Conservation (phyloP, 2,888 invertebrate genomes). For the Patella depressa region DNA sequence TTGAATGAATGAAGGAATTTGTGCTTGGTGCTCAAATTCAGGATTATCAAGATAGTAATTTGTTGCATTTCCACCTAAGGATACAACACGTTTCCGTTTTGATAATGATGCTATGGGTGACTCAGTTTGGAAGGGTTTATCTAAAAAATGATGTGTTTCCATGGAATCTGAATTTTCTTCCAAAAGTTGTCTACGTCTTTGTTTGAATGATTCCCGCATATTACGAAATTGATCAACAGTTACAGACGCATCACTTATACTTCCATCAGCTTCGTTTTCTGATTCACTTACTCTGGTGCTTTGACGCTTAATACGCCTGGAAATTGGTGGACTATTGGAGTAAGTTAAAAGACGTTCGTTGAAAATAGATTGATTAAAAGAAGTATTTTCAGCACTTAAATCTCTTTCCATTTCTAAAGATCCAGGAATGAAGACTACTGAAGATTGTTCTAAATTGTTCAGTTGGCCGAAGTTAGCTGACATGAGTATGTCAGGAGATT, state of each 20-base stretch:
- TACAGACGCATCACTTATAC: neutral
- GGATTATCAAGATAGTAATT: neutral
- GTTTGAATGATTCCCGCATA: slow-evolving; percentile 30
- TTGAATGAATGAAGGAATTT: neutral
- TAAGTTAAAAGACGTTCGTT: neutral
- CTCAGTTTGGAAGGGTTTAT: slow-evolving; percentile 9
- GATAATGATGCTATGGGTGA: neutral
- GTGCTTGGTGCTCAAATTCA: neutral
- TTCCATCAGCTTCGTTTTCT: neutral
- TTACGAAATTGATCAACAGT: slow-evolving; percentile 27
- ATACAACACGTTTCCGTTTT: neutral
- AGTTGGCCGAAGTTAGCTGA: slow-evolving; percentile 33
- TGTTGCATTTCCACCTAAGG: neutral
- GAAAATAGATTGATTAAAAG: neutral
- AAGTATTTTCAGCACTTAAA: neutral
- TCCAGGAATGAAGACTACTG: slow-evolving; percentile 19
- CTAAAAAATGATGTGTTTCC: neutral
- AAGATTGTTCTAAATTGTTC: slow-evolving; percentile 14
- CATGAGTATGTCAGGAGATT: slow-evolving; percentile 31
- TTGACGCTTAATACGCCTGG: neutral
- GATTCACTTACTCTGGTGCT: neutral
- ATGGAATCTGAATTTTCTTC: neutral
- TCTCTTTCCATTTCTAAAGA: slow-evolving; percentile 8
- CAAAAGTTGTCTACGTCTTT: slow-evolving; percentile 32
- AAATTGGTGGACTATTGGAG: neutral